A percentile compares a stretch with the other conserved stretches of the same genome.
phyloP scores from a whole-genome alignment of 1,140 invertebrate genomes.

The Polypedilum vanderplanki region DNA sequence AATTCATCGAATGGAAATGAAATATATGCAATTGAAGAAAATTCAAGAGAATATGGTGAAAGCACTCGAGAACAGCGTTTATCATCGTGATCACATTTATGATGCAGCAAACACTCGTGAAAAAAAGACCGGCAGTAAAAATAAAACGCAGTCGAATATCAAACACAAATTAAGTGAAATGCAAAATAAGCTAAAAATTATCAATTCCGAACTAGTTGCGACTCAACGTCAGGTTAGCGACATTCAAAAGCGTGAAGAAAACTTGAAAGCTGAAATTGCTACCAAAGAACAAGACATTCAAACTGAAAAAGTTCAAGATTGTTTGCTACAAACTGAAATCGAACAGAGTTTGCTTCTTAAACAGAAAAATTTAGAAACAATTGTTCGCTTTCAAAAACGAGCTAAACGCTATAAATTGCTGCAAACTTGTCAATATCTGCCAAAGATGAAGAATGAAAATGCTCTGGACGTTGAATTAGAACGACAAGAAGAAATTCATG shows the following conservation, averaged over 20 bases:
- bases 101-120: constrained; percentile 51
- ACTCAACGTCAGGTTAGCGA: constrained; percentile 32
- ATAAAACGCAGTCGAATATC: constrained; percentile 40
- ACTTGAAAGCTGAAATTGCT: constrained; percentile 37
- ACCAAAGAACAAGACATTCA: constrained; percentile 43
- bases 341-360: constrained; percentile 42
- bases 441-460: constrained; percentile 46
- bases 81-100: constrained; percentile 59
- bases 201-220: constrained; percentile 44
- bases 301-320: constrained; percentile 44
- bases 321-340: constrained; percentile 42
- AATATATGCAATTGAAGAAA: constrained; percentile 58
- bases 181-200: constrained; percentile 50
- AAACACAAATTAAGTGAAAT: constrained; percentile 50
- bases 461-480: constrained; percentile 45
- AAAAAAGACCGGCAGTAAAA: constrained; percentile 41
- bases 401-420: constrained; percentile 49
- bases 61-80: constrained; percentile 68
- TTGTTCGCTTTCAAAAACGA: constrained; percentile 54
- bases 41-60: constrained; percentile 66
- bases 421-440: constrained; percentile 45
- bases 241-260: constrained; percentile 36
- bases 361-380: constrained; percentile 51
- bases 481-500: constrained; percentile 47
- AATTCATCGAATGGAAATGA: constrained; percentile 75